phyloP scores from a whole-genome alignment of 2,888 invertebrate species.

The Andrena bucephala region DNA sequence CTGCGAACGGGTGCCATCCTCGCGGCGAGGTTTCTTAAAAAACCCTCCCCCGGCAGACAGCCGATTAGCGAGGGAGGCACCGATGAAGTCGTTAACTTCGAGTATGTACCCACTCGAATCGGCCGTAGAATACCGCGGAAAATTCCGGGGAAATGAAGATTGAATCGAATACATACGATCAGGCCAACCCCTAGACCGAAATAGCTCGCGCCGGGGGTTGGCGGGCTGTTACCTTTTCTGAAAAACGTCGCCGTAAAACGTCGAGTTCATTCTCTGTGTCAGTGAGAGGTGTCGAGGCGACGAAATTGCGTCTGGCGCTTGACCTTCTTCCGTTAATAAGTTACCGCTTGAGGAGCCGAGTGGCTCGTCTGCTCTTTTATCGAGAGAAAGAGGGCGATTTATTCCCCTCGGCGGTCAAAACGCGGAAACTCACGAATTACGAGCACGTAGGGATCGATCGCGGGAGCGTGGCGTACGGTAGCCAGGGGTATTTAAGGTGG shows the following conservation, averaged over 20 bases:
- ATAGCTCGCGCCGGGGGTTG: conserved; percentile 8
- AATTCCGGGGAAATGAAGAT: conserved; percentile 78
- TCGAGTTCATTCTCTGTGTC: conserved; percentile 14
- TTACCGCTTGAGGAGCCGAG: not conserved
- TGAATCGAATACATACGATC: conserved; percentile 69
- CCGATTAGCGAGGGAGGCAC: conserved; percentile 49
- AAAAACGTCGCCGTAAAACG: conserved; percentile 37
- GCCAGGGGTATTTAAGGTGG: not conserved
- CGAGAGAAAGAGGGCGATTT: not conserved
- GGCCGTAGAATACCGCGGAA: conserved; percentile 63
- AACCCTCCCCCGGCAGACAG: conserved; percentile 28
- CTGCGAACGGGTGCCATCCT: conserved; percentile 12
- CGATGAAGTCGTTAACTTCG: conserved; percentile 81
- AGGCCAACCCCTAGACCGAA: conserved; percentile 14
- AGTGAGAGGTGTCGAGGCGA: conserved; percentile 2
- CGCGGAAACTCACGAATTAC: not conserved
- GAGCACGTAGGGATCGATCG: no score
- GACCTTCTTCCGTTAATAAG: conserved; percentile 28
- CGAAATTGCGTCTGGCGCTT: conserved; percentile 11
- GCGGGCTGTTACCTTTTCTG: conserved; percentile 31
- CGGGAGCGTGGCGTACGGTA: not conserved
- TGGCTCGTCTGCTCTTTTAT: not conserved
- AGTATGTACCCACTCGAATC: conserved; percentile 78
- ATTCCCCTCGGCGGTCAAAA: not conserved
- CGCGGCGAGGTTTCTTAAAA: conserved; percentile 51